phyloP scores from a whole-genome alignment of 2,113 vertebrate genomes.

The Sceloporus undulatus region DNA sequence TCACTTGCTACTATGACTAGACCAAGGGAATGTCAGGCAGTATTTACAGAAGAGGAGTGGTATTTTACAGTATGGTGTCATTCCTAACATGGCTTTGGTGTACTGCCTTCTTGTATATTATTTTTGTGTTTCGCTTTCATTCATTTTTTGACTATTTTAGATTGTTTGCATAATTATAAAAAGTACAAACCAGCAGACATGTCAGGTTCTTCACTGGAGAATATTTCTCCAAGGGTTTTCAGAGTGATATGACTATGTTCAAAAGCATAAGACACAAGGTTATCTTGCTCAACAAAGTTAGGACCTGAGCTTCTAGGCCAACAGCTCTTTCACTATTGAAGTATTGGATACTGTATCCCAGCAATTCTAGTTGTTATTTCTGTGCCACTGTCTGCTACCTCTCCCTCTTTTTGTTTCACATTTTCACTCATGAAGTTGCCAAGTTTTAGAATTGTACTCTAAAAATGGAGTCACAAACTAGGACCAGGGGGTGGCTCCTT shows the following conservation, averaged over 20 bases:
- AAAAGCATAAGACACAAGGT: too few relatives aligned
- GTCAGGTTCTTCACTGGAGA: background rate
- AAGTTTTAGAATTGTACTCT: too few relatives aligned
- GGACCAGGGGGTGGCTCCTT: too few relatives aligned
- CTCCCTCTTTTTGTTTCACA: too few relatives aligned
- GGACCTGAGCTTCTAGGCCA: too few relatives aligned
- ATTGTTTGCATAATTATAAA: background rate
- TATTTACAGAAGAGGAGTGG: background rate
- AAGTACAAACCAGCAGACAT: constrained; percentile 14
- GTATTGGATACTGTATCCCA: too few relatives aligned
- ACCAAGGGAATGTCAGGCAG: background rate
- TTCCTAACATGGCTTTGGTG: rapidly evolving
- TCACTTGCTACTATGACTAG: background rate
- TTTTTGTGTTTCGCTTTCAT: background rate
- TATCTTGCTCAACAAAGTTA: too few relatives aligned
- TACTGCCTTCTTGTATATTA: background rate
- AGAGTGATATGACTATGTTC: background rate
- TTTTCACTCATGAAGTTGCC: too few relatives aligned
- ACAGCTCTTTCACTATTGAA: too few relatives aligned
- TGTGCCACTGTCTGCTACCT: too few relatives aligned
- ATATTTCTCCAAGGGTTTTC: background rate
- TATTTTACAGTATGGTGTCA: background rate
- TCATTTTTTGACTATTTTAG: background rate
- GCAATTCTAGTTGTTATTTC: too few relatives aligned
- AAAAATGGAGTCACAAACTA: too few relatives aligned